Conservation (phyloP, 1,140 invertebrate species). For the Homarus americanus region DNA sequence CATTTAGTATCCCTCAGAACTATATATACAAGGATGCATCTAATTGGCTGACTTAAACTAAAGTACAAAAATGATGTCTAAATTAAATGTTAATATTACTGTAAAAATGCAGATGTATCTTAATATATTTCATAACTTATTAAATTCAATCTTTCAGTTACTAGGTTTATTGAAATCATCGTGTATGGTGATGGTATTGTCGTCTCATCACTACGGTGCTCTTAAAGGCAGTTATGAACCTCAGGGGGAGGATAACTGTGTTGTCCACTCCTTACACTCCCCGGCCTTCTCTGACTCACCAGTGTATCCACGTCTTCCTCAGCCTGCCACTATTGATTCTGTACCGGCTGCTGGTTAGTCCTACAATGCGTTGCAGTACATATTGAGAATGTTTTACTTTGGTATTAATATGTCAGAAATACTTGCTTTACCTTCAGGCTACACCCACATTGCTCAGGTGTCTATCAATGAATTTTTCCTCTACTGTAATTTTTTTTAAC, state of each 20-base stretch:
- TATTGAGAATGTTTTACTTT: neutral
- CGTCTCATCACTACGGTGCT: slow-evolving; percentile 56
- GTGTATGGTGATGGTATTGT: slow-evolving; percentile 34
- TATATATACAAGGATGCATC: too few relatives aligned
- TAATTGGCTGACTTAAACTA: too few relatives aligned
- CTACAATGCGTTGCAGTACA: slow-evolving; percentile 4
- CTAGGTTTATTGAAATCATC: slow-evolving; percentile 15
- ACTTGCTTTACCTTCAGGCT: too few relatives aligned
- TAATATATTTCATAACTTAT: too few relatives aligned
- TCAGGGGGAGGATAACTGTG: slow-evolving; percentile 41
- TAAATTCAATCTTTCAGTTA: slow-evolving; percentile 31
- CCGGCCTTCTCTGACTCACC: slow-evolving; percentile 38
- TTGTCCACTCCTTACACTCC: slow-evolving; percentile 43
- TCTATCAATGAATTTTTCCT: too few relatives aligned
- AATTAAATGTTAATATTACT: neutral
- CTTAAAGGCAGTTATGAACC: slow-evolving; percentile 44
- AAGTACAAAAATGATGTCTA: neutral
- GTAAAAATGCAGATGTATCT: too few relatives aligned
- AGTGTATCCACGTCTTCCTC: slow-evolving; percentile 45
- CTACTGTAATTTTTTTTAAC: too few relatives aligned
- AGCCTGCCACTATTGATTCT: slow-evolving; percentile 61
- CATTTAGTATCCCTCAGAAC: too few relatives aligned
- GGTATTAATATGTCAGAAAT: neutral
- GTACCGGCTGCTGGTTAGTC: slow-evolving; percentile 60
- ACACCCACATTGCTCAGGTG: too few relatives aligned